Evolutionary conservation across 2,888 invertebrate species (phyloP), one percentile per base, ranked within the genome.

Genomic region (Adelphocoris suturalis): DNA sequence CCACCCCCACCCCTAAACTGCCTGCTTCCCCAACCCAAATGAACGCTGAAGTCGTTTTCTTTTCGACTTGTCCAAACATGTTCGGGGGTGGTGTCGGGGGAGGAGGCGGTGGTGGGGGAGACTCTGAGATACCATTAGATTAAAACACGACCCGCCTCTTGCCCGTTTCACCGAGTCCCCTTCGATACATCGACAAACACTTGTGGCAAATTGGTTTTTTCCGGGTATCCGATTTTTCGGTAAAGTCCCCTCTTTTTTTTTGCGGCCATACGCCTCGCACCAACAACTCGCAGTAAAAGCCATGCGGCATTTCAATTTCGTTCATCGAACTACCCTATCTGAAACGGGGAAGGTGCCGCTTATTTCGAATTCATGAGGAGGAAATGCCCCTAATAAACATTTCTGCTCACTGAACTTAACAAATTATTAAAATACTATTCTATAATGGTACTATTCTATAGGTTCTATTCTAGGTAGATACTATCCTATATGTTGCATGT

Each of bases 1-100:
- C 19, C 19, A 9, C 9, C 0, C n/a, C 61, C 16, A 19, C 5
- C 16, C n/a, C 57, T n/a, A 5, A 13, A n/a, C 5, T 2, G 16
- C n/a, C n/a, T n/a, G n/a, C n/a, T n/a, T 7, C 16, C n/a, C n/a
- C 57, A 52, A 52, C 52, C 61, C 23, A 68, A 68, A 68, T 68
- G 68, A 68, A 23, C 68, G 68, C 68, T 13, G 68, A 61, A 61
- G n/a, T 14, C 9, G 27, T 19, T 68, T 68, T 68, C 68, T 68
- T 68, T 68, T 27, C 68, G 68, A 68, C 68, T 68, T 68, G 68
- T 68, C 68, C 68, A 68, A 68, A 68, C 68, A 68, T 68, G 68
- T 68, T 68, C 7, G 37, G 37, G 37, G n/a, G n/a, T n/a, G n/a
- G n/a, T n/a, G n/a, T n/a, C n/a, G n/a, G n/a, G n/a, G n/a, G n/a